Percentiles rank a stretch among this genome's conserved stretches.
These are phyloP conservation scores for Climacteris rufus DNA, from an alignment of 2,113 vertebrate genomes.

Conservation along the genomic window DNA sequence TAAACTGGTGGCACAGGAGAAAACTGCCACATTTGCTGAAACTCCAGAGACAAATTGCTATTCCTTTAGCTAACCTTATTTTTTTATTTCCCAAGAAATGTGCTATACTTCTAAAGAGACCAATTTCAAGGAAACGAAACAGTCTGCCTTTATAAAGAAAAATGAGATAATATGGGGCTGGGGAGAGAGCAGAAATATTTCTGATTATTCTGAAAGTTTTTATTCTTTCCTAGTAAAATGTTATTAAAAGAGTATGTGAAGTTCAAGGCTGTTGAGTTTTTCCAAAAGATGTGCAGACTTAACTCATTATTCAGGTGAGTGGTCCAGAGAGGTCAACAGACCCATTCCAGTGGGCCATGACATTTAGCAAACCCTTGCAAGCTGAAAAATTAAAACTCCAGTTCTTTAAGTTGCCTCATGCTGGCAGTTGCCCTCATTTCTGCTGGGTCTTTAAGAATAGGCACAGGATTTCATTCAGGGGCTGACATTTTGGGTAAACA, in stretches of 20 bases:
- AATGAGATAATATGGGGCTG: not conserved
- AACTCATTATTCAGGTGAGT: not conserved
- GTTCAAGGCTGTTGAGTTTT: not conserved
- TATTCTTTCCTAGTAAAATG: not conserved
- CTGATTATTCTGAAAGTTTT: not conserved
- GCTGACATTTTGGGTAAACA: slow-evolving; percentile 18
- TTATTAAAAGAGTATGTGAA: not conserved
- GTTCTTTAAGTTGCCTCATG: not conserved
- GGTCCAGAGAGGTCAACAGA: not conserved
- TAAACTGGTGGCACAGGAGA: slow-evolving; percentile 20
- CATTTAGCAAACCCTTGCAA: not conserved
- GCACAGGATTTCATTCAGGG: not conserved
- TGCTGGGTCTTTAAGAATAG: not conserved
- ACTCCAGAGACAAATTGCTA: not conserved
- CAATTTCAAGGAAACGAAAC: not conserved
- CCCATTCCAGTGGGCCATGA: not conserved
- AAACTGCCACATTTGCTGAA: slow-evolving; percentile 55
- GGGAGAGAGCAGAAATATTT: not conserved
- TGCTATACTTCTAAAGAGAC: slow-evolving; percentile 20
- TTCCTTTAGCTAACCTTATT: slow-evolving; percentile 36
- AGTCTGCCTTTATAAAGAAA: slow-evolving; percentile 12
- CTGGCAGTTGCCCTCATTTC: not conserved
- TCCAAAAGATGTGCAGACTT: not conserved
- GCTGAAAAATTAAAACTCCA: not conserved
- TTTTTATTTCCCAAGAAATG: slow-evolving; percentile 30